phyloP scores from a whole-genome alignment of 2,113 vertebrate species.

The Anarrhichthys ocellatus region DNA sequence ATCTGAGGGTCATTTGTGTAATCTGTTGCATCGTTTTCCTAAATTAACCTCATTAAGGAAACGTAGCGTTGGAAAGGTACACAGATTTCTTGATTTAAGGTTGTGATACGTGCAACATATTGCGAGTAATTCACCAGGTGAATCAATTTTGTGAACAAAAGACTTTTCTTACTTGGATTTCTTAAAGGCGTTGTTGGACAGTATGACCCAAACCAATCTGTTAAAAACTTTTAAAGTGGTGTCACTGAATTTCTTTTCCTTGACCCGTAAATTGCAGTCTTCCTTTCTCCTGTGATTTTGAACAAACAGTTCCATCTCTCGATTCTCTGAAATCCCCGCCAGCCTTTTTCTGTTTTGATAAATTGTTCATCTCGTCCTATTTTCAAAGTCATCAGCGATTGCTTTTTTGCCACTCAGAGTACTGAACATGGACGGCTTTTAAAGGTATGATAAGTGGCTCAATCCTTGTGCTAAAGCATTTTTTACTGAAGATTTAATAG shows the following conservation, averaged over 20 bases:
- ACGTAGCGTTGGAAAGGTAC: neutral
- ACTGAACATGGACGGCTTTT: slow-evolving; percentile 85
- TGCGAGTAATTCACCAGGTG: neutral
- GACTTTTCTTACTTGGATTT: slow-evolving; percentile 22
- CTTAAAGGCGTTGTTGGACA: slow-evolving; percentile 7
- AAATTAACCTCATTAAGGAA: slow-evolving; percentile 36
- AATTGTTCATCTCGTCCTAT: slow-evolving; percentile 83
- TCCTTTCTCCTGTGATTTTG: slow-evolving; percentile 61
- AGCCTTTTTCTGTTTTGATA: slow-evolving; percentile 78
- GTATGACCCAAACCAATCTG: slow-evolving; percentile 19
- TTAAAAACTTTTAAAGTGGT: slow-evolving; percentile 59
- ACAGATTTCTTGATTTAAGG: slow-evolving; percentile 2
- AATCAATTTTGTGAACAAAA: slow-evolving; percentile 9
- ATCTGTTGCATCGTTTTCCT: slow-evolving; percentile 37
- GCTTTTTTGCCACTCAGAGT: slow-evolving; percentile 83
- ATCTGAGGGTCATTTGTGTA: slow-evolving; percentile 23
- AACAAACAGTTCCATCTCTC: slow-evolving; percentile 79
- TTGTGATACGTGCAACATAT: neutral
- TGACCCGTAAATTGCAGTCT: slow-evolving; percentile 59
- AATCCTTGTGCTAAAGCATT: slow-evolving; percentile 84
- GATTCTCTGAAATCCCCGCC: slow-evolving; percentile 71
- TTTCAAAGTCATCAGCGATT: slow-evolving; percentile 84
- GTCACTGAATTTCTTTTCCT: slow-evolving; percentile 42
- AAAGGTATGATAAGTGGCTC: slow-evolving; percentile 87
- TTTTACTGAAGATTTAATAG: slow-evolving; percentile 86